Base-by-base conservation (phyloP, 2,113 vertebrate genomes). In the Bettongia penicillata region DNA sequence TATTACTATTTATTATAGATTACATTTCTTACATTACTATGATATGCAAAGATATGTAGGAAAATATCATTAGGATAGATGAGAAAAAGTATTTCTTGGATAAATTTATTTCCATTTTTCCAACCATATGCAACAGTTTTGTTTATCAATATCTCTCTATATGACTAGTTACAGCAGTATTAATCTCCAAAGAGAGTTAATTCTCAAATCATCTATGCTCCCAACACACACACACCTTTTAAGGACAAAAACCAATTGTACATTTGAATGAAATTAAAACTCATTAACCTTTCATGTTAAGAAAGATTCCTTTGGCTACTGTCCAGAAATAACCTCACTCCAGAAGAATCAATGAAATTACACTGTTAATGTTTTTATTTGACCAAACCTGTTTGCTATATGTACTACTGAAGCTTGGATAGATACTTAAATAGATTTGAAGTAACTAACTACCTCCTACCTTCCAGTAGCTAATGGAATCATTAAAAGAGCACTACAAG, bases 71-170 rank as follows among this genome's bases (percentile, higher is more conserved):
- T 90, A 92, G 37, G 57, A n/a, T 92, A 96, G 96, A 91, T 93
- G 25, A 43, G 3, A 19, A 28, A 25, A 26, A 77, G 28, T 68
- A 90, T 91, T 91, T 95, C 91, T 84, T 1, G 24, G 92, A 93
- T 57, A 24, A 28, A 19, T 51, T 94, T 89, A 90, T 49, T 22
- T 10, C 43, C 19, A 43, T 90, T 96, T 93, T 92, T 43, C 68
- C 95, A 61, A 51, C 91, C 57, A 94, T 61, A 93, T 37, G 61
- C 84, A 89, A 26, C 4, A 92, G 24, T 94, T 93, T 77, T 52
- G 6, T 51, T 77, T 90, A 94, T 26, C 53, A 96, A 43, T 2
- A 97, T 90, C 22, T 57, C 53, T 89, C 61, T 51, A 93, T 94
- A 90, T 2, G 91, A 95, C 55, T 93, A 89, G 23, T 31, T 84